Evolutionary conservation across 2,797 vertebrate genomes (phyloP).

Genomic region (Tolypeutes matacus): DNA sequence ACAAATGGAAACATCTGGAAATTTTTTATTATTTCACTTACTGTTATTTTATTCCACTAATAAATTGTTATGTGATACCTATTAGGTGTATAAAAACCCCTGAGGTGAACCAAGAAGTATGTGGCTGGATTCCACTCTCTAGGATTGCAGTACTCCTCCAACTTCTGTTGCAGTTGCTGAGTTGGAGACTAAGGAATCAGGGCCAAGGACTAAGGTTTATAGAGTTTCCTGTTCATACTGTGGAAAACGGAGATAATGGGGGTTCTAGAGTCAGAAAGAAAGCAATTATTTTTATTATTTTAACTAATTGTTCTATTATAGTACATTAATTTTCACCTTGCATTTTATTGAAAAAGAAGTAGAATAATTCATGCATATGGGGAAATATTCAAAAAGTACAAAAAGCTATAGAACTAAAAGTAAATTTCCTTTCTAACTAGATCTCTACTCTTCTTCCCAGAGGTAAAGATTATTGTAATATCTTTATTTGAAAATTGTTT

Average conservation of each 20-base stretch:
- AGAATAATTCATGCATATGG: neutral
- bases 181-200: neutral
- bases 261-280: neutral
- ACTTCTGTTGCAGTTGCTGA: neutral
- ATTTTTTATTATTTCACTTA: neutral
- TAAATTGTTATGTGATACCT: neutral
- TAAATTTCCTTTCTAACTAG: neutral
- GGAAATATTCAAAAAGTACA: neutral
- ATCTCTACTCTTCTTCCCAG: neutral
- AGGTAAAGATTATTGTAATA: neutral
- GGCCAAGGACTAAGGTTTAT: neutral
- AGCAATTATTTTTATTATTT: neutral
- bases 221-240: neutral
- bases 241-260: neutral
- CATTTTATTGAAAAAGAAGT: conserved; percentile 18
- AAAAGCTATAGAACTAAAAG: neutral
- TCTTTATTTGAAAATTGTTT: conserved; percentile 1
- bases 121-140: neutral
- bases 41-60: neutral
- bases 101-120: neutral
- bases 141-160: neutral
- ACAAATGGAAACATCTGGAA: neutral
- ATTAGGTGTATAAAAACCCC: neutral
- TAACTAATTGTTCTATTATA: neutral
- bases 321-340: neutral